These are phyloP conservation scores for Rhynchonycteris naso DNA, from an alignment of 2,797 vertebrate species.

Conservation along the genomic window DNA sequence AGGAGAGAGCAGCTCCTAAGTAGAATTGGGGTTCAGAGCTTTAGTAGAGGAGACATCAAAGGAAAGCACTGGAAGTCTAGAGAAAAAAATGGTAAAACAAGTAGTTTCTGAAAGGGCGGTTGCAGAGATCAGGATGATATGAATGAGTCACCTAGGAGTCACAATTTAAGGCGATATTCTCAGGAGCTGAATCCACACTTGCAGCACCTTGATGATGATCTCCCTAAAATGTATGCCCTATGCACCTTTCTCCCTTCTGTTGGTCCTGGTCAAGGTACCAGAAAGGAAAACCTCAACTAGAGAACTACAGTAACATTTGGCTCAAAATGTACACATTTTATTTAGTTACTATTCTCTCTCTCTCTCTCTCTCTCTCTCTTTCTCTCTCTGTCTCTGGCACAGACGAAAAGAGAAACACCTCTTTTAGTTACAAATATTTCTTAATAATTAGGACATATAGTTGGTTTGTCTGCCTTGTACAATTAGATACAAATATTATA, in stretches of 20 bases:
- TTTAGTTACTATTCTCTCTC: background rate
- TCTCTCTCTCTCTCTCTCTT: background rate
- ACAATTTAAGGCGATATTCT: background rate
- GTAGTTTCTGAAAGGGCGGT: background rate
- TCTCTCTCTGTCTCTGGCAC: background rate
- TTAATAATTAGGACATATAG: background rate
- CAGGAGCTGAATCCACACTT: background rate
- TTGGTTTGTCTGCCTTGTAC: background rate
- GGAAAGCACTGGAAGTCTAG: background rate
- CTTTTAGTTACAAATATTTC: background rate
- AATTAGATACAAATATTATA: background rate
- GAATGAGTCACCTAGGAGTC: rapidly evolving
- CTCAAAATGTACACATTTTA: background rate
- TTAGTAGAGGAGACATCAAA: background rate
- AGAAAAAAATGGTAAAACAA: background rate
- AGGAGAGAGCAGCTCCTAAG: background rate
- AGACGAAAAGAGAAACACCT: background rate
- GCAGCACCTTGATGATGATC: background rate
- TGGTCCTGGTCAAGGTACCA: background rate
- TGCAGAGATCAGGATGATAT: background rate
- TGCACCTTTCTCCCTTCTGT: background rate
- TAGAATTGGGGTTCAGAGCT: background rate
- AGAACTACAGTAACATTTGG: background rate
- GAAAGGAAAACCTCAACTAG: background rate
- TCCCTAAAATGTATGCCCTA: background rate